Evolutionary conservation across 2,113 vertebrate genomes (phyloP).

Genomic region (Tyrannus savana): DNA sequence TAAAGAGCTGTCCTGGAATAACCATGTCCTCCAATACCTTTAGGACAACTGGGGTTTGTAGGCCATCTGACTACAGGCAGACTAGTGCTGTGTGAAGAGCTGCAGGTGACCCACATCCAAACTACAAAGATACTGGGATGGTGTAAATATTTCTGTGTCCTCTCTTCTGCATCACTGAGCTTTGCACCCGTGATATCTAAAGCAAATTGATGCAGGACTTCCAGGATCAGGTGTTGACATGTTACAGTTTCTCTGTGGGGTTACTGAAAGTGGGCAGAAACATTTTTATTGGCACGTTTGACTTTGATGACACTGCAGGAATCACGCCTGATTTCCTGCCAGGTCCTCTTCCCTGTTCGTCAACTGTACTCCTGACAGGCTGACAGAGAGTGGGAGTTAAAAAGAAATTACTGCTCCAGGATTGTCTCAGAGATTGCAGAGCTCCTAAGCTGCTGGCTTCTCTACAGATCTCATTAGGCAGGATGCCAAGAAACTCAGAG

Average conservation of each 20-base stretch:
- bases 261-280: neutral
- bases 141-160: neutral
- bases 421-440: conserved; percentile 38
- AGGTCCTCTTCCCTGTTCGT: conserved; percentile 42
- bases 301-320: conserved; percentile 55
- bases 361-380: conserved; percentile 35
- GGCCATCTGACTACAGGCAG: neutral
- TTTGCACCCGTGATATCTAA: neutral
- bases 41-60: neutral
- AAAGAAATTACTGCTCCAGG: conserved; percentile 50
- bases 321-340: conserved; percentile 30
- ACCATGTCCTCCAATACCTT: neutral
- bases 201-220: neutral
- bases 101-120: neutral
- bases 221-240: neutral
- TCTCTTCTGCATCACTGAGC: neutral
- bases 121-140: neutral
- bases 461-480: conserved; percentile 62
- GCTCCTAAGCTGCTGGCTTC: conserved; percentile 38
- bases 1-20: neutral
- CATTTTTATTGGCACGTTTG: neutral
- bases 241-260: rapidly evolving
- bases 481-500: conserved; percentile 48
- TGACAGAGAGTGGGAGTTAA: conserved; percentile 63
- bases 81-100: neutral